phyloP scores from a whole-genome alignment of 35 echinoderm and acorn worm genomes.

The Apostichopus parvimensis region DNA sequence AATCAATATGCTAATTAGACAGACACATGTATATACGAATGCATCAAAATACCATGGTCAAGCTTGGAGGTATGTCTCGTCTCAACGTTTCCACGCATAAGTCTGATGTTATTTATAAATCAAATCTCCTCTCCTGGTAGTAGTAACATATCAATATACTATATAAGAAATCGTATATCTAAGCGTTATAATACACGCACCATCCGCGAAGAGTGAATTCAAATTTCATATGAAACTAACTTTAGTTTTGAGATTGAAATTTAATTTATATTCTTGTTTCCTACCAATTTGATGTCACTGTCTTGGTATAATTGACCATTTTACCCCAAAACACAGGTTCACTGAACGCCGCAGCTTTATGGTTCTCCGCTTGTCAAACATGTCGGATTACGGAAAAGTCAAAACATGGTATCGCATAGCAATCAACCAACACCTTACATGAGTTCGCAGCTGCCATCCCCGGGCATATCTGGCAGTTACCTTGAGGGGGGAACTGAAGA shows the following conservation, averaged over 20 bases:
- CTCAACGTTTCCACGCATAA: too few relatives aligned
- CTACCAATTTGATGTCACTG: slow-evolving; percentile 1
- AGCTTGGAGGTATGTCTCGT: too few relatives aligned
- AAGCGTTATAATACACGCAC: too few relatives aligned
- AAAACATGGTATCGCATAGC: slow-evolving; percentile 36
- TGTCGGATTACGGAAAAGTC: slow-evolving; percentile 16
- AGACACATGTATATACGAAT: neutral
- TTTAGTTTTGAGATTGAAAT: neutral
- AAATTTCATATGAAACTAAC: neutral
- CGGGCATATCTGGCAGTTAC: slow-evolving; percentile 3
- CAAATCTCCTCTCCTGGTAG: too few relatives aligned
- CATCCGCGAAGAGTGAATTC: too few relatives aligned
- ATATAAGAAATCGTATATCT: too few relatives aligned
- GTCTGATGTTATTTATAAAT: too few relatives aligned
- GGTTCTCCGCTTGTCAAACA: neutral
- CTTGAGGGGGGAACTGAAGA: neutral
- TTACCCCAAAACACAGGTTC: slow-evolving; percentile 26
- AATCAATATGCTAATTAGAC: neutral
- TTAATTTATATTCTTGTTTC: neutral
- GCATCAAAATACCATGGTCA: too few relatives aligned
- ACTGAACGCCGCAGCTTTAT: slow-evolving; percentile 24
- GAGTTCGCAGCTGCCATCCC: slow-evolving; percentile 30
- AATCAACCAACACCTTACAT: neutral
- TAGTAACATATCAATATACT: too few relatives aligned
- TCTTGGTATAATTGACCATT: slow-evolving; percentile 9